phyloP scores from a whole-genome alignment of 2,888 invertebrate species.

The Abrostola triplasia region DNA sequence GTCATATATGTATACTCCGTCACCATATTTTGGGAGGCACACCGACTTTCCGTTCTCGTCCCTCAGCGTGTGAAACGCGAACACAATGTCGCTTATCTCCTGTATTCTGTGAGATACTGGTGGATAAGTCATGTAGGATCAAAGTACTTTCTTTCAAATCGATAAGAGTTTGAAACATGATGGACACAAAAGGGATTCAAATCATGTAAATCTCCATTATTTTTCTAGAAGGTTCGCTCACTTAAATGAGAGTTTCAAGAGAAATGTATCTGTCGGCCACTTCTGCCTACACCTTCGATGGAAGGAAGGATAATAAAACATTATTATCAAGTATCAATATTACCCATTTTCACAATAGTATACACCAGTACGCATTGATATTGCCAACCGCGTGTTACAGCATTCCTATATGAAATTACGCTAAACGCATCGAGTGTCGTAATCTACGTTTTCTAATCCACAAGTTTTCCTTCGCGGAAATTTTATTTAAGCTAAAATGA shows the following conservation, averaged over 20 bases:
- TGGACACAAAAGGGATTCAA: too few species aligned
- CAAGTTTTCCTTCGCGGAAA: constrained; percentile 6
- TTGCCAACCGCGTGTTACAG: constrained; percentile 40
- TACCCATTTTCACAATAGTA: background rate
- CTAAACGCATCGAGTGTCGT: constrained; percentile 44
- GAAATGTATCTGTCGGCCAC: too few species aligned
- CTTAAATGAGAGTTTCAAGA: too few species aligned
- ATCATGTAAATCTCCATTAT: too few species aligned
- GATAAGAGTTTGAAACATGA: too few species aligned
- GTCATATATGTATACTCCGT: too few species aligned
- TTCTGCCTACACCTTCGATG: too few species aligned
- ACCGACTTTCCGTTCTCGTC: background rate
- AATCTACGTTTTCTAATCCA: constrained; percentile 47
- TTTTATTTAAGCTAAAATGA: background rate
- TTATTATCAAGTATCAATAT: background rate
- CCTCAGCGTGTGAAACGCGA: background rate
- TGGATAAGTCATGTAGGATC: background rate
- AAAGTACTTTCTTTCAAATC: too few species aligned
- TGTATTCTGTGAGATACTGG: background rate
- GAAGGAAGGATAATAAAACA: too few species aligned
- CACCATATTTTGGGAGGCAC: background rate
- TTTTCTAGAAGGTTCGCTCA: too few species aligned
- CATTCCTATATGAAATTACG: constrained; percentile 49
- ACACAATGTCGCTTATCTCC: background rate
- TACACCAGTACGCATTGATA: constrained; percentile 14